Conservation (phyloP, 2,113 vertebrate genomes). For the crab-eating macaque (Macaca fascicularis) region T2T-MFA8v1.1 NC_088379.1:51500501-51501000, state of each 20-base stretch:
- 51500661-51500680: neutral
- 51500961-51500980: neutral
- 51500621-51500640: neutral
- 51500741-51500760: neutral
- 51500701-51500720: neutral
- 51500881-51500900: neutral
- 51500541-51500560: neutral
- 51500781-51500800: neutral
- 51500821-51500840: neutral
- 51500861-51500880: neutral
- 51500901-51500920: neutral
- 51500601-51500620: neutral
- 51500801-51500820: neutral
- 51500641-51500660: neutral
- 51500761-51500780: neutral
- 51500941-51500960: neutral
- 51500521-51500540: neutral
- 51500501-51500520: too few relatives aligned
- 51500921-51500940: neutral
- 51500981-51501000: too few relatives aligned
- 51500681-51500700: neutral
- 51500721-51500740: neutral
- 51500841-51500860: neutral
- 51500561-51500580: neutral
- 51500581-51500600: neutral